Evolutionary conservation across 1,140 invertebrate genomes (phyloP), one percentile per base, ranked within the genome.

Genomic region (Zaprionus ornatus): DNA sequence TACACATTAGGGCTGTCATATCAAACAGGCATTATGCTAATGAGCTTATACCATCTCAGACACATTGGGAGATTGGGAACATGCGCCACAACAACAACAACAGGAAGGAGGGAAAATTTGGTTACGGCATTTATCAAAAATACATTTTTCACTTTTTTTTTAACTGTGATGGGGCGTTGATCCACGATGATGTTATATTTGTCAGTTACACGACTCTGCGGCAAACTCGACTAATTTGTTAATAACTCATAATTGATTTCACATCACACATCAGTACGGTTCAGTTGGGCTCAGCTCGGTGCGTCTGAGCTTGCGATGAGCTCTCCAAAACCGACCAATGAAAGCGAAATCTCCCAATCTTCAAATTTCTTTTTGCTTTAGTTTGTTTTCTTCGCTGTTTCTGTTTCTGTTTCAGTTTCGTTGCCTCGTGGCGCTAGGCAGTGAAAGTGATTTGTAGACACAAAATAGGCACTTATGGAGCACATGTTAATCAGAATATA

Each of bases 171-270:
- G 69, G 77, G 85, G 84, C 80, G 68, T 84, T 72, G 71, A 78
- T 64, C 61, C 68, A 45, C 40, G 7, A 63, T 75, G 78, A 75
- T 81, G 80, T 80, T 77, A 62, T 55, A 68, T 65, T 81, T 88
- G 81, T 84, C 78, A 88, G 84, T 84, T 87, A 88, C 70, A 83
- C 77, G 84, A 74, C 64, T 83, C 76, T 10, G 50, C 62, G 45
- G 57, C 27, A 25, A 79, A 71, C 45, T 62, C 55, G 55, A 73
- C 85, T 88, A 84, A 88, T 88, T 88, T 88, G 84, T 81, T 88
- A 88, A 90, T 88, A 88, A 84, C 67, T 88, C 84, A 81, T 88
- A 88, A 88, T 88, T 88, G 84, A 88, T 90, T 90, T 90, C 85
- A 78, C 84, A 88, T 88, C 84, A 71, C 69, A 82, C 65, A 68